phyloP scores from a whole-genome alignment of 2,113 vertebrate species.

The Dicrurus megarhynchus region DNA sequence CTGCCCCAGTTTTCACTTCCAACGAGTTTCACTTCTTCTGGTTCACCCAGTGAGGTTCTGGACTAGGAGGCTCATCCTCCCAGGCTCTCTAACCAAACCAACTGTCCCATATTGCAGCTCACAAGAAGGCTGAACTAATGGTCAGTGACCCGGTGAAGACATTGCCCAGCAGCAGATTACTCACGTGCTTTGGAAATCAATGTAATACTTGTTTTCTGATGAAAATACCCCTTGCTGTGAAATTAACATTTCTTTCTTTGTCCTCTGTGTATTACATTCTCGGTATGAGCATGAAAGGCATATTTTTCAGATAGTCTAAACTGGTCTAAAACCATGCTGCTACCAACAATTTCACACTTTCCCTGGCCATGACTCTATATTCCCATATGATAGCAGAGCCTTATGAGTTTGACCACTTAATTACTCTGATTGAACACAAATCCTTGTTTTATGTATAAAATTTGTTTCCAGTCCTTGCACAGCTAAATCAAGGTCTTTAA shows the following conservation, averaged over 20 bases:
- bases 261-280: background rate
- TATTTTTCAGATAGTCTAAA: background rate
- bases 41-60: background rate
- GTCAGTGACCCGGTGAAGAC: background rate
- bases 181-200: background rate
- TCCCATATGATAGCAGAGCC: background rate
- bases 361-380: background rate
- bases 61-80: background rate
- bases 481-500: background rate
- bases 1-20: background rate
- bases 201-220: background rate
- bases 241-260: background rate
- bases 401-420: background rate
- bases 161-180: background rate
- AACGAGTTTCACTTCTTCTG: background rate
- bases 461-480: background rate
- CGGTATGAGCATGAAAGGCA: background rate
- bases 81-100: background rate
- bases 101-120: background rate
- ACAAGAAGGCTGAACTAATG: background rate
- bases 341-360: background rate
- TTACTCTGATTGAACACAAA: background rate
- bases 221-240: background rate
- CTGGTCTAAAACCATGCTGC: background rate
- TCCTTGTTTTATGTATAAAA: background rate